These are phyloP conservation scores for Catocala nupta DNA, from an alignment of 2,888 invertebrate genomes.

Conservation along the genomic window DNA sequence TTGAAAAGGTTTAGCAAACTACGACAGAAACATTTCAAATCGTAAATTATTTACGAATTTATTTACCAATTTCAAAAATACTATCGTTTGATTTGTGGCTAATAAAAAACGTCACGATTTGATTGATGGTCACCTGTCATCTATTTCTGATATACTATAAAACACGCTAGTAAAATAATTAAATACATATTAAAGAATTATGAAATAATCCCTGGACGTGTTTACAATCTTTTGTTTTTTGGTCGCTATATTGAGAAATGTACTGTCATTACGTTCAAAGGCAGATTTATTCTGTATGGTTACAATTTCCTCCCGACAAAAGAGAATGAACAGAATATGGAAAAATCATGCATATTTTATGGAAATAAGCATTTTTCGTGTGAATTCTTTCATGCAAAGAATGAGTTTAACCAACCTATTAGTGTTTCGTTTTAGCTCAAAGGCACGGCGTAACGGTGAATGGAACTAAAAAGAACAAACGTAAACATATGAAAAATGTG, in stretches of 20 bases:
- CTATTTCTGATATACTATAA: constrained; percentile 39
- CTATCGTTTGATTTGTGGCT: constrained; percentile 66
- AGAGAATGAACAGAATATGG: constrained; percentile 40
- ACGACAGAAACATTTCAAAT: constrained; percentile 60
- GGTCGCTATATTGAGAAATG: neutral
- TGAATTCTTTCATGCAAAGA: constrained; percentile 25
- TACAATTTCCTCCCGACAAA: neutral
- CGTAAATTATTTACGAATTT: constrained; percentile 67
- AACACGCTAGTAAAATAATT: constrained; percentile 22
- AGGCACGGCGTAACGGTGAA: constrained; percentile 32
- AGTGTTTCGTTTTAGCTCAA: constrained; percentile 19
- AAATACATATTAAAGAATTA: neutral
- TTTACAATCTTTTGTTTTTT: neutral
- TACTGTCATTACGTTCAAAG: neutral
- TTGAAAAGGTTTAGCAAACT: constrained; percentile 72
- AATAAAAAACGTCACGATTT: constrained; percentile 63
- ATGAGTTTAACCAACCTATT: constrained; percentile 35
- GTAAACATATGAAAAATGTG: constrained; percentile 39
- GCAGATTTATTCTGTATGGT: neutral
- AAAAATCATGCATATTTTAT: constrained; percentile 37
- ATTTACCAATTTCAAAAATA: constrained; percentile 66
- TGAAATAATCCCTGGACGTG: neutral
- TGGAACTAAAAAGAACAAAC: constrained; percentile 30
- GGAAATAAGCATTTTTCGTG: too few species aligned
- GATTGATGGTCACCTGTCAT: constrained; percentile 61